Evolutionary conservation across 2,888 invertebrate species (phyloP), one percentile per base, ranked within the genome.

Genomic region (Megaustenia siamemsis): DNA sequence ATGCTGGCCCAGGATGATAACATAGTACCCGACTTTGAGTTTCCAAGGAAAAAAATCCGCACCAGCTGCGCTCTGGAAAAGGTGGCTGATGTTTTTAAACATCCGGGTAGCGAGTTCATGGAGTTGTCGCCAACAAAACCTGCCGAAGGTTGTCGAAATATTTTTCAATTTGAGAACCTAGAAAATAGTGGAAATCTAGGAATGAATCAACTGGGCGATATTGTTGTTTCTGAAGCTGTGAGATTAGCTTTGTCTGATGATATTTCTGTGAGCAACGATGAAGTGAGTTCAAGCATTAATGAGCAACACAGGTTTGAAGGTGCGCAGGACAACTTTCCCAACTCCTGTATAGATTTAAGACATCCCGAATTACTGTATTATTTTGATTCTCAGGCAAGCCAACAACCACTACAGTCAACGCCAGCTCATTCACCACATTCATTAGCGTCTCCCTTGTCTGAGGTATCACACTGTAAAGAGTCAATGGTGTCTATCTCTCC

Each of bases 1-100:
- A 38, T 40, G 15, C 18, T 2, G 2, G n/a, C n/a, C n/a, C n/a
- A n/a, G n/a, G 18, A 10, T 5, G 49, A 15, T 15, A 32, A 49
- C 32, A 15, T 32, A 4, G 32, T 49, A 8, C 18, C 49, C 5
- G 45, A 45, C 49, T 49, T 73, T 15, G 73, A 49, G 28, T 4
- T 60, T 8, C 35, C 77, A 32, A 15, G n/a, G 6, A 77, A 77
- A 40, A 77, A 77, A 40, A 18, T 28, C 56, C 56, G 77, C 28
- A 40, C 77, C 38, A 77, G 77, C 35, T 77, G 77, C 18, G 77
- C 77, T 1, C 38, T 77, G 60, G 77, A 77, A 40, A 77, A 77
- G 38, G 60, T 60, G 12, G 40, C 56, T 10, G 60, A 60, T 10
- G 56, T 35, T 1, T 53, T 77, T 40, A 56, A 40, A 60, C 32